Conservation (phyloP, 2,113 vertebrate genomes). For the Carassius carassius region DNA sequence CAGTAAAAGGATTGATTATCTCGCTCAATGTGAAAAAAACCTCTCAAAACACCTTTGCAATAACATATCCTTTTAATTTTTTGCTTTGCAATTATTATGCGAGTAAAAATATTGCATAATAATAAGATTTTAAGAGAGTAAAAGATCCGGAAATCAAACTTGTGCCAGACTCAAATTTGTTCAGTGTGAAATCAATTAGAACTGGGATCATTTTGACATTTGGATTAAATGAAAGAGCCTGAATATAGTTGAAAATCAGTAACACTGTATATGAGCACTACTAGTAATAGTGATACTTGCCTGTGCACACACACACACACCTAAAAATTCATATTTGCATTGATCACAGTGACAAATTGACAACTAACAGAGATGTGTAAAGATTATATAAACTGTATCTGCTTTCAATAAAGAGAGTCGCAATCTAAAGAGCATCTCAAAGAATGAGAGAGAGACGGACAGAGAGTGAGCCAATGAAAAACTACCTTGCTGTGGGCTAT, state of each 20-base stretch:
- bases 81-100: too few relatives aligned
- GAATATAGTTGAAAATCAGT: too few relatives aligned
- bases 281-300: background rate
- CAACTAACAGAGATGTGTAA: background rate
- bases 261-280: background rate
- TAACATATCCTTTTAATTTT: background rate
- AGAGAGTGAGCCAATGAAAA: conserved; percentile 15
- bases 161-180: too few relatives aligned
- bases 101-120: too few relatives aligned
- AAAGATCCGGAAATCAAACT: too few relatives aligned
- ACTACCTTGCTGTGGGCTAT: conserved; percentile 78
- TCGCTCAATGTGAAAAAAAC: background rate
- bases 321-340: background rate
- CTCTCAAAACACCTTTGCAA: background rate
- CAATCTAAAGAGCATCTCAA: conserved; percentile 2
- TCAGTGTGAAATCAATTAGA: too few relatives aligned
- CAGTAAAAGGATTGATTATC: background rate
- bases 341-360: conserved; percentile 8
- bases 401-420: background rate
- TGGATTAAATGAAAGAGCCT: too few relatives aligned
- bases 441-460: conserved; percentile 1
- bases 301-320: background rate
- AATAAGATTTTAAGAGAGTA: too few relatives aligned
- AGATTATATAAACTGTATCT: background rate
- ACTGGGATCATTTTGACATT: too few relatives aligned